Percentiles rank a stretch among this genome's conserved stretches.
phyloP scores from a whole-genome alignment of 2,888 invertebrate species.

The Synanthedon formicaeformis region DNA sequence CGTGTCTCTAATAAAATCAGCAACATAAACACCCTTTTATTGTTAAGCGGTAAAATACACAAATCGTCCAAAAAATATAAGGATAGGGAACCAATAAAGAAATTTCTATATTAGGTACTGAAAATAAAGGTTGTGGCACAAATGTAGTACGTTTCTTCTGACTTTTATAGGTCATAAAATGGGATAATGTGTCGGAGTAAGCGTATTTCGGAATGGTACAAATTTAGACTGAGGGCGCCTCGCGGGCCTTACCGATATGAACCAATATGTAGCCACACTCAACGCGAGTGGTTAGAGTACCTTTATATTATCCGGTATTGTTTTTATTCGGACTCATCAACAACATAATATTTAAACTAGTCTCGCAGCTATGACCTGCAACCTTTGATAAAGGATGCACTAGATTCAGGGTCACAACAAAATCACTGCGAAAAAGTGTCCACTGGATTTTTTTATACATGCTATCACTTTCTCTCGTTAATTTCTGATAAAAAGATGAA shows the following conservation, averaged over 20 bases:
- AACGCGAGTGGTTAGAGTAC: constrained; percentile 17
- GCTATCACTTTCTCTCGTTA: too few species aligned
- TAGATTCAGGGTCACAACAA: too few species aligned
- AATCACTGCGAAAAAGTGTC: too few species aligned
- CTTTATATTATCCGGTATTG: constrained; percentile 13
- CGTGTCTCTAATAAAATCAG: constrained; percentile 44
- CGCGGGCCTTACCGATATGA: constrained; percentile 35
- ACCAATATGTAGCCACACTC: constrained; percentile 42
- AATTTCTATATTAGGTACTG: constrained; percentile 58
- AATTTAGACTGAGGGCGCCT: constrained; percentile 59
- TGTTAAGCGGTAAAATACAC: constrained; percentile 46
- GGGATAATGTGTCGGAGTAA: constrained; percentile 65
- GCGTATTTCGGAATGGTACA: constrained; percentile 66
- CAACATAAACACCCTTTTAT: constrained; percentile 55
- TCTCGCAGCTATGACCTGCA: too few species aligned
- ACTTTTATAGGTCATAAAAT: constrained; percentile 69
- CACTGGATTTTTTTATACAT: too few species aligned
- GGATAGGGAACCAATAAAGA: constrained; percentile 53
- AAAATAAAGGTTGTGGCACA: constrained; percentile 62
- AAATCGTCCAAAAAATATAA: constrained; percentile 51
- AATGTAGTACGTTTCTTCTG: constrained; percentile 61
- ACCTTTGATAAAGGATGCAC: too few species aligned
- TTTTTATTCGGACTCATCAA: too few species aligned
- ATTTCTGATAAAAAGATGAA: too few species aligned
- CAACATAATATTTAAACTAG: too few species aligned